Evolutionary conservation across 1,140 invertebrate genomes (phyloP), one percentile per base, ranked within the genome.

Genomic region (Drosophila tsacasi): DNA sequence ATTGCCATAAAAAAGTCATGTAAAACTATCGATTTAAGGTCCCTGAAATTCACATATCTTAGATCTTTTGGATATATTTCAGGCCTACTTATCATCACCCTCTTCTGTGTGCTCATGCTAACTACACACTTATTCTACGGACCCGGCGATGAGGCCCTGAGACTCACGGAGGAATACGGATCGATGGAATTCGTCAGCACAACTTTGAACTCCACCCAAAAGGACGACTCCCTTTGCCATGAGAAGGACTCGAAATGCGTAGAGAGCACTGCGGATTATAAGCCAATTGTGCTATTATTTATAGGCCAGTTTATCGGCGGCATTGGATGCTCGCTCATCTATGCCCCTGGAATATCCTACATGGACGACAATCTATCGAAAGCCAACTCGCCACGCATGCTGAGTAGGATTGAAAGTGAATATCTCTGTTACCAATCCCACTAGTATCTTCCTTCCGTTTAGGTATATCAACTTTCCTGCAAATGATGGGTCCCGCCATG

Each of bases 101-200:
- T 95, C 2, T 96, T 95, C 76, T 96, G 96, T 83, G 93, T 96
- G 61, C 80, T 97, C 49, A 95, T 95, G 58, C 95, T 95, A 61
- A 76, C 95, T 4, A 96, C 96, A 6, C 96, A 97, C 77, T 94
- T 96, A 39, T 92, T 97, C 17, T 97, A 96, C 79, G 96, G 96
- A 0, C 93, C 96, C 23, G 96, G 96, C 0, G 93, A 95, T 37
- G 95, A 96, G 66, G 95, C 96, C 0, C 79, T 96, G 2, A 82
- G 94, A 27, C 91, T 96, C 9, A 96, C 96, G 0, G 92, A 94
- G 37, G 96, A 96, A 80, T 95, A 95, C 75, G 94, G 94, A 17
- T 5, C 35, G 0, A 6, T 15, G 0, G 89, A 91, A 0, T 84
- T 30, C 8, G 63, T 57, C 0, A 82, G 81, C 1, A 87, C 21